Percentiles rank a stretch among this genome's conserved stretches.
phyloP scores from a whole-genome alignment of 2,797 vertebrate genomes.

The Macropus fuliginosus region DNA sequence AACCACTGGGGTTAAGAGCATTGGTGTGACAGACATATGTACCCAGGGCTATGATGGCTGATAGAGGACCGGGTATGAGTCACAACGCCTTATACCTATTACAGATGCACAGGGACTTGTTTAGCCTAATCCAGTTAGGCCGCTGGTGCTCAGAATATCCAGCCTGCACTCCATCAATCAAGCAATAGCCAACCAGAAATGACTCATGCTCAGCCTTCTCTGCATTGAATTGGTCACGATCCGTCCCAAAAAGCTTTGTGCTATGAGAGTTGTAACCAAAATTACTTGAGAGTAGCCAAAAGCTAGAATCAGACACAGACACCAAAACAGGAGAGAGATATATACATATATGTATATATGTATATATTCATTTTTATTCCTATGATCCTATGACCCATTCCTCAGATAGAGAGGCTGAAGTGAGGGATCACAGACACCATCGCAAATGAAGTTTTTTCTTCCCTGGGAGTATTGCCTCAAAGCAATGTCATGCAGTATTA shows the following conservation, averaged over 20 bases:
- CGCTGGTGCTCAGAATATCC: neutral
- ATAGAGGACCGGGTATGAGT: neutral
- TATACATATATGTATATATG: too few species aligned
- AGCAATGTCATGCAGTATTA: neutral
- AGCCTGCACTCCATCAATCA: neutral
- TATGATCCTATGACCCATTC: neutral
- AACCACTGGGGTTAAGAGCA: neutral
- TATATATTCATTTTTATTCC: neutral
- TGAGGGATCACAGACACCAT: neutral
- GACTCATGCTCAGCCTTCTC: neutral
- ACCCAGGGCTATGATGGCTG: neutral
- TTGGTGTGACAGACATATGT: neutral
- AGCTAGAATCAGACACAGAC: neutral
- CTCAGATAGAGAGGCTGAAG: neutral
- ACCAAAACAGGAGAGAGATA: neutral
- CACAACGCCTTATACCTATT: neutral
- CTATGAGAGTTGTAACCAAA: neutral
- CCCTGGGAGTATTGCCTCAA: neutral
- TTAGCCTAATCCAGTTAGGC: neutral
- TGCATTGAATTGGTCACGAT: neutral
- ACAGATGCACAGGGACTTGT: neutral
- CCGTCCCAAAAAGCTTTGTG: neutral
- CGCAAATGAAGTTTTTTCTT: neutral
- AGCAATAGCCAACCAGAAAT: constrained; percentile 34
- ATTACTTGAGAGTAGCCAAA: neutral